Base-by-base conservation (phyloP, 2,113 vertebrate species). In the Eonycteris spelaea region DNA sequence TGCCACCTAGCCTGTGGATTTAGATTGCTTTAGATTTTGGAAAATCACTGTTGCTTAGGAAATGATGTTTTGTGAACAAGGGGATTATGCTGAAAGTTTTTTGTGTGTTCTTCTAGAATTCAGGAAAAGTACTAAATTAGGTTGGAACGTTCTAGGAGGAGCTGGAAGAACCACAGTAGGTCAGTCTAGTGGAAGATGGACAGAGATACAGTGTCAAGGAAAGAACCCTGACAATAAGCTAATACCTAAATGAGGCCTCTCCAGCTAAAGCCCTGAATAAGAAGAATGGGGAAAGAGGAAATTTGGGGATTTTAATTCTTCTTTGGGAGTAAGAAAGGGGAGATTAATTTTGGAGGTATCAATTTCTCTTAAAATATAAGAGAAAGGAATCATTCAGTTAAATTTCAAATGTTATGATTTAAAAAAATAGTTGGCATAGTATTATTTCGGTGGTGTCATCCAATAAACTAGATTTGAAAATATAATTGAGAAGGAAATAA, bases 301-400 rank as follows among this genome's bases (percentile, higher is more conserved):
- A 35, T 51, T 63, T 15, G 40, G 53, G 30, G 5, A 73, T 59
- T 88, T 87, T 40, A 68, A 73, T 78, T 51, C 28, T 94, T 95
- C 51, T 55, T 71, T 77, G 35, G 45, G 16, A 82, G 26, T 48
- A 68, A 82, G 43, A 28, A 6, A 80, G 9, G 12, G 26, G 24
- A 48, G 12, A 86, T 67, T 87, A n/a, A 90, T 35, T 94, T 73
- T 43, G 59, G 43, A 53, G 65, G 77, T 11, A 89, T 4, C 15
- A 28, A 61, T 93, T 86, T 80, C 30, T 95, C 45, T 97, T 80
- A 85, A 91, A 96, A 80, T 33, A 24, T 43, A 59, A 86, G 38
- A 19, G 18, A 57, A 65, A 67, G 7, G 10, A 12, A 67, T 55
- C 55, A 77, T 61, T n/a, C 24, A 82, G n/a, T 73, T 86, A 88